Percentiles rank a stretch among this genome's conserved stretches.
Conservation (phyloP, 2,113 vertebrate genomes). For the Struthidea cinerea region DNA sequence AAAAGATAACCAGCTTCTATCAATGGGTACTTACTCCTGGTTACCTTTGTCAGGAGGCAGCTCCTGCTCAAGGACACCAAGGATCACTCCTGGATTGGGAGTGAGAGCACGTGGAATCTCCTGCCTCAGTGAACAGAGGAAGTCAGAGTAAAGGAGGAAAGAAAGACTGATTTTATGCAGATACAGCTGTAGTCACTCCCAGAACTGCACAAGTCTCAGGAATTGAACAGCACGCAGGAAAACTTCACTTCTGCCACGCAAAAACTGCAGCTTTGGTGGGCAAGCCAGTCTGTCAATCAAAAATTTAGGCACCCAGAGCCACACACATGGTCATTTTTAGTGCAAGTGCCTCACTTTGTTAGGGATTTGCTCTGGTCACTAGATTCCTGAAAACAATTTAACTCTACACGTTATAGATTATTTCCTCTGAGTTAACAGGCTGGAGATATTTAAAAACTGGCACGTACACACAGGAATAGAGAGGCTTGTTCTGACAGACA, state of each 20-base stretch:
- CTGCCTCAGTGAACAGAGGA: neutral
- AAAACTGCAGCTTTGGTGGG: neutral
- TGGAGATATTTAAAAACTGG: neutral
- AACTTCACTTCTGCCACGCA: neutral
- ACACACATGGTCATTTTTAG: neutral
- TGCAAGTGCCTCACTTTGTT: neutral
- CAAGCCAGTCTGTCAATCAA: neutral
- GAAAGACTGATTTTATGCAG: neutral
- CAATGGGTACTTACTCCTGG: neutral
- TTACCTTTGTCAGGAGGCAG: neutral
- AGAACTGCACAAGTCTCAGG: neutral
- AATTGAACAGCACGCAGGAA: neutral
- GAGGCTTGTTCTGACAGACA: neutral
- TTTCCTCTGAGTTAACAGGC: neutral
- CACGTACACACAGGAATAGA: neutral
- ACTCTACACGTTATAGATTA: neutral
- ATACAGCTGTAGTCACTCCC: neutral
- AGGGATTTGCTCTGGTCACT: neutral
- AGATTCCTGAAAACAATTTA: neutral
- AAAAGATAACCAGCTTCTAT: neutral
- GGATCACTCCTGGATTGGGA: neutral
- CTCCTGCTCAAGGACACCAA: neutral
- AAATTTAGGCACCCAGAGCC: neutral
- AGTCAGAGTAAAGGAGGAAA: neutral
- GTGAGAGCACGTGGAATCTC: fast-evolving